Evolutionary conservation across 2,888 invertebrate genomes (phyloP).

Genomic region (Seira sanloemensis): DNA sequence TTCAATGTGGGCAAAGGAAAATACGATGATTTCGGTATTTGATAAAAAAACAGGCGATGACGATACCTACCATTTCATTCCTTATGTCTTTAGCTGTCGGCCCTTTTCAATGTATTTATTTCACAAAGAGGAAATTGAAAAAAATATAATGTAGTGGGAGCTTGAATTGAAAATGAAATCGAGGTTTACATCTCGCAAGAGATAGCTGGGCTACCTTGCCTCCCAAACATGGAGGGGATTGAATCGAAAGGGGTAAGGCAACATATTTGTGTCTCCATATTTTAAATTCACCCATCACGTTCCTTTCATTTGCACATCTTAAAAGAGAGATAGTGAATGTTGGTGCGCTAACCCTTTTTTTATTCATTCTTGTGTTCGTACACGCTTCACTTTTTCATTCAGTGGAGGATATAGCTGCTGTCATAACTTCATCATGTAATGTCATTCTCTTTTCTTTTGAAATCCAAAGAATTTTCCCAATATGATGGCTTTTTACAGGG

Average conservation of each 20-base stretch:
- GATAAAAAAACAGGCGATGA: neutral
- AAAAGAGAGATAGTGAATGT: neutral
- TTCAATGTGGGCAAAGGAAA: neutral
- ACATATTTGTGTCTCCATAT: neutral
- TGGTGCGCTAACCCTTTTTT: neutral
- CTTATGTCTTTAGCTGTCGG: neutral
- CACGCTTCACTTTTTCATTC: neutral
- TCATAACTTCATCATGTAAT: neutral
- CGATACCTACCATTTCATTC: neutral
- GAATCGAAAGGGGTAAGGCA: neutral
- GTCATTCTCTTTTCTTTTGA: neutral
- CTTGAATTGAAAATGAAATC: too few relatives aligned
- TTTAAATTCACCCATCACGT: too few relatives aligned
- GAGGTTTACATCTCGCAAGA: neutral
- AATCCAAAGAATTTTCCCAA: neutral
- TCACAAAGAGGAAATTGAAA: neutral
- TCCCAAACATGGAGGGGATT: neutral
- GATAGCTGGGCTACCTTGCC: neutral
- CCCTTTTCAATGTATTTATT: neutral
- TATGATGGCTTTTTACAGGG: too few relatives aligned
- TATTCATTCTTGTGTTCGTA: neutral
- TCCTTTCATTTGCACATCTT: neutral
- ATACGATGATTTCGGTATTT: neutral
- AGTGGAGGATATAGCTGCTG: neutral
- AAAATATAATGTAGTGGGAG: too few relatives aligned